A percentile compares a stretch with the other conserved stretches of the same genome.
Conservation (phyloP, 2,888 invertebrate genomes). For the Cryptus viduatorius region DNA sequence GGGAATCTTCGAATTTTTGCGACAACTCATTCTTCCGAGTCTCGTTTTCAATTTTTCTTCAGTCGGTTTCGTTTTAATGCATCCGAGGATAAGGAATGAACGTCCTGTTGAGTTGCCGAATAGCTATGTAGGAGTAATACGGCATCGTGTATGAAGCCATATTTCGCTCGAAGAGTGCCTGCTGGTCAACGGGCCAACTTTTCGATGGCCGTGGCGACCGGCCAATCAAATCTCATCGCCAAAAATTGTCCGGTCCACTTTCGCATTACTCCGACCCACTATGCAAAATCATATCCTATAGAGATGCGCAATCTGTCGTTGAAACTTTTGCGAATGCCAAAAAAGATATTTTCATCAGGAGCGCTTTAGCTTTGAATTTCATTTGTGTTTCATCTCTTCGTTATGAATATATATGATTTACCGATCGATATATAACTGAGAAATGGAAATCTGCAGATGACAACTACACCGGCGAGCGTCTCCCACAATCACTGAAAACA, state of each 20-base stretch:
- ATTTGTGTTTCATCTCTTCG: slow-evolving; percentile 8
- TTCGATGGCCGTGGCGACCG: slow-evolving; percentile 76
- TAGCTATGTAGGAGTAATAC: neutral
- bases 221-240: slow-evolving; percentile 78
- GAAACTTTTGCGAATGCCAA: slow-evolving; percentile 23
- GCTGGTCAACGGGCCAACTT: slow-evolving; percentile 69
- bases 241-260: slow-evolving; percentile 34
- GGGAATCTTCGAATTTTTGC: slow-evolving; percentile 14
- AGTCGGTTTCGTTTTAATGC: neutral
- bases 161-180: neutral
- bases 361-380: neutral
- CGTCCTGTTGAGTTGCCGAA: neutral
- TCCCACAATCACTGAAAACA: too few relatives aligned
- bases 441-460: neutral
- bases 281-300: slow-evolving; percentile 34
- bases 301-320: slow-evolving; percentile 20
- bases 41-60: neutral
- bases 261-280: neutral
- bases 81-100: neutral
- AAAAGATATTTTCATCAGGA: slow-evolving; percentile 30
- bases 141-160: neutral
- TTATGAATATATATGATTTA: neutral
- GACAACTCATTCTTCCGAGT: slow-evolving; percentile 11
- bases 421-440: neutral
- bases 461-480: neutral